Evolutionary conservation across 2,888 invertebrate genomes (phyloP).

Genomic region (Rhyacophila evoluta): DNA sequence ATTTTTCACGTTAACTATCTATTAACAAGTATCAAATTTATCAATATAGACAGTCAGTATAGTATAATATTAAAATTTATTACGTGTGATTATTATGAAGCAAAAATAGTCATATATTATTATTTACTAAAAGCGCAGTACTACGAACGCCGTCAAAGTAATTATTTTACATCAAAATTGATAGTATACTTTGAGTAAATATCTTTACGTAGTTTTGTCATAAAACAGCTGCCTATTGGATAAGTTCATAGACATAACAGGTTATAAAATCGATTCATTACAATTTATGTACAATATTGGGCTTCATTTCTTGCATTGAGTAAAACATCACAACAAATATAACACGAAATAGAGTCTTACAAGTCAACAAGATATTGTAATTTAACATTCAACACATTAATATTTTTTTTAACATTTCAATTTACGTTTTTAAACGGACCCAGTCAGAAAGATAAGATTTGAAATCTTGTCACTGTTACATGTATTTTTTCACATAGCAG

Average conservation of each 20-base stretch:
- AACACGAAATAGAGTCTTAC: neutral
- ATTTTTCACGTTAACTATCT: neutral
- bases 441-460: too few relatives aligned
- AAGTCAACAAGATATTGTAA: neutral
- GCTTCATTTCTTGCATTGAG: neutral
- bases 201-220: neutral
- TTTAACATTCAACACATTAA: neutral
- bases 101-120: neutral
- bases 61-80: neutral
- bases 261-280: neutral
- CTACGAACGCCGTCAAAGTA: neutral
- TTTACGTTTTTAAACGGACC: too few relatives aligned
- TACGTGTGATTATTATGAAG: neutral
- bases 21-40: neutral
- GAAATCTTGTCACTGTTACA: too few relatives aligned
- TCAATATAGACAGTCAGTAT: neutral
- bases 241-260: neutral
- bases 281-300: neutral
- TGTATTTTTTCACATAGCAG: too few relatives aligned
- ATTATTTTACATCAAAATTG: neutral
- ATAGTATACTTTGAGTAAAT: neutral
- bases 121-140: slow-evolving; percentile 10
- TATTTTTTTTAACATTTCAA: too few relatives aligned
- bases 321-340: neutral
- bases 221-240: neutral